Evolutionary conservation across 2,113 vertebrate genomes (phyloP).

Genomic region (Hydropotes inermis): DNA sequence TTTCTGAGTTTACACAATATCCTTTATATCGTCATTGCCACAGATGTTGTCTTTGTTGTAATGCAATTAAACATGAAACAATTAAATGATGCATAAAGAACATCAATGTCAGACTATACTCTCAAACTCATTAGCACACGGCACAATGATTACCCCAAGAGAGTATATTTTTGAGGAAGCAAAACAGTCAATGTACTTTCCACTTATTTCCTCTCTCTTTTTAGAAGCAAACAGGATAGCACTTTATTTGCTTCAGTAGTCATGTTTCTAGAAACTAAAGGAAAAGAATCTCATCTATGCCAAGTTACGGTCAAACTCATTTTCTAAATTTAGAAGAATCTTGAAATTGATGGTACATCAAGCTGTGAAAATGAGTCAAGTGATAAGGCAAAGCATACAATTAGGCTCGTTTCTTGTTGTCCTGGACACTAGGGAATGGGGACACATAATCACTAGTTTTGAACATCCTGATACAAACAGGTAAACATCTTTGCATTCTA

Average conservation of each 20-base stretch:
- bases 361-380: constrained; percentile 53
- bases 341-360: constrained; percentile 35
- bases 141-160: constrained; percentile 57
- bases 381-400: constrained; percentile 9
- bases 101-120: constrained; percentile 39
- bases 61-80: constrained; percentile 71
- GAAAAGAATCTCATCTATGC: constrained; percentile 22
- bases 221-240: constrained; percentile 45
- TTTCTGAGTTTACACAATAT: constrained; percentile 52
- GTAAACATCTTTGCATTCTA: constrained; percentile 35
- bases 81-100: constrained; percentile 63
- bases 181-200: constrained; percentile 55
- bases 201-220: constrained; percentile 41
- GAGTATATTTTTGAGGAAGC: constrained; percentile 48
- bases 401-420: constrained; percentile 22
- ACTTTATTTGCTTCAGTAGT: constrained; percentile 53
- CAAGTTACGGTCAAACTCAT: constrained; percentile 48
- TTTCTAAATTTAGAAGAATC: constrained; percentile 53
- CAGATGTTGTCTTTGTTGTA: constrained; percentile 57
- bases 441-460: not conserved
- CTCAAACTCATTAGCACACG: constrained; percentile 43
- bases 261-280: constrained; percentile 48
- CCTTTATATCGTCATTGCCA: constrained; percentile 50
- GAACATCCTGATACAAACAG: not conserved
- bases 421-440: not conserved